Evolutionary conservation across 2,888 invertebrate species (phyloP).

Genomic region (Punctoribates punctum): DNA sequence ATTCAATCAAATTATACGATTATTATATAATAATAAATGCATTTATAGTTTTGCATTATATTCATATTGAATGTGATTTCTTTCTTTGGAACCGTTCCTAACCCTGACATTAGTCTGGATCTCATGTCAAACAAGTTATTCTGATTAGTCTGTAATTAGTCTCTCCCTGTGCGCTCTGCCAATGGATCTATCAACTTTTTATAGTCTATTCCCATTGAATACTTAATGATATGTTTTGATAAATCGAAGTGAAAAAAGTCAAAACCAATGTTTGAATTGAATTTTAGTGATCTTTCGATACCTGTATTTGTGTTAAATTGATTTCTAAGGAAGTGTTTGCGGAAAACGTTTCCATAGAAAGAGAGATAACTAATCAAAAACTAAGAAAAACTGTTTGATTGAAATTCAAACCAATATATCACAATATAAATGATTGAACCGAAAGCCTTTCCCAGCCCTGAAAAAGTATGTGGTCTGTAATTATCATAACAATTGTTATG

Average conservation of each 20-base stretch:
- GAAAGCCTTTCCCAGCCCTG: neutral
- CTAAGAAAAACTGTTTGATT: too few relatives aligned
- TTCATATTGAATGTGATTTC: neutral
- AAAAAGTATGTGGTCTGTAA: neutral
- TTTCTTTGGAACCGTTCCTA: neutral
- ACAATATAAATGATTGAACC: neutral
- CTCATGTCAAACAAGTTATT: conserved; percentile 13
- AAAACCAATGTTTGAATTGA: neutral
- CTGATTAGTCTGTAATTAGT: neutral
- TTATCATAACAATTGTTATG: neutral
- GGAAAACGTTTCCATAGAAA: neutral
- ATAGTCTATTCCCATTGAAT: too few relatives aligned
- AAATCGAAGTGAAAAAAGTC: neutral
- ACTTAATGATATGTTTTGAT: too few relatives aligned
- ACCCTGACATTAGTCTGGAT: neutral
- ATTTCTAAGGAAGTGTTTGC: neutral
- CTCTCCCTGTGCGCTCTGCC: too few relatives aligned
- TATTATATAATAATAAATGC: neutral
- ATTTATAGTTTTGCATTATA: neutral
- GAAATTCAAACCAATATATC: neutral
- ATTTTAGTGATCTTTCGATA: neutral
- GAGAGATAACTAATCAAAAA: neutral
- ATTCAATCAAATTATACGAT: conserved; percentile 1
- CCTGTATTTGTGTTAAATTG: conserved; percentile 4
- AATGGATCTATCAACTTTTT: too few relatives aligned